Evolutionary conservation across 2,888 invertebrate genomes (phyloP), one percentile per base, ranked within the genome.

Genomic region (Periphyllus acericola): DNA sequence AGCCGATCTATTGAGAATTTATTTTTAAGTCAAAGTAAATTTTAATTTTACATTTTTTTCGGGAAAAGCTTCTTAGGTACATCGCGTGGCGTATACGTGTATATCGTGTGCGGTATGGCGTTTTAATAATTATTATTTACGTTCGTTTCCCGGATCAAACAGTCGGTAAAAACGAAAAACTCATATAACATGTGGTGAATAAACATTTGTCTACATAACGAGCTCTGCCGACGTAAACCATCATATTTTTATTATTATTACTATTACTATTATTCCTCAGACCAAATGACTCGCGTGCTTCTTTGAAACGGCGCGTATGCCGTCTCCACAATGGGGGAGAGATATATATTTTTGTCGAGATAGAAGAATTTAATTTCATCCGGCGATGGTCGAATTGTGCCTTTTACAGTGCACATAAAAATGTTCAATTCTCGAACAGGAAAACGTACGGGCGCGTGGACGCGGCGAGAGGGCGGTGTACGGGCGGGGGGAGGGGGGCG

Each of bases 291-390:
- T 84, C 66, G 66, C 75, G 36, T 32, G 68, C 32, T 84, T 34
- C 76, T 84, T 84, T 84, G 76, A 76, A 76, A 76, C 76, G 84
- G 46, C n/a, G 21, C 21, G 32, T n/a, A 8, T 25, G 14, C 25
- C 72, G 29, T 83, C 74, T 75, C 17, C 68, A 60, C 85, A 71
- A 71, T 79, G 29, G 79, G 19, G 55, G 6, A 79, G 36, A 71
- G 60, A 86, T 86, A 79, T 86, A 86, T 74, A 86, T 84, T 84
- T 79, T 75, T 79, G 71, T 80, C 74, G 46, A 87, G 86, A 87
- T 87, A 81, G 72, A 79, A 87, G 86, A 87, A 87, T 87, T 87
- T 87, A 87, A 87, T 87, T 87, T 87, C 80, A 87, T 87, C 80
- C 80, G 86, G 80, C 32, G 72, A 80, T 80, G 72, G 86, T 80